Conservation (phyloP, 2,888 invertebrate species). For the Dolomedes plantarius region DNA sequence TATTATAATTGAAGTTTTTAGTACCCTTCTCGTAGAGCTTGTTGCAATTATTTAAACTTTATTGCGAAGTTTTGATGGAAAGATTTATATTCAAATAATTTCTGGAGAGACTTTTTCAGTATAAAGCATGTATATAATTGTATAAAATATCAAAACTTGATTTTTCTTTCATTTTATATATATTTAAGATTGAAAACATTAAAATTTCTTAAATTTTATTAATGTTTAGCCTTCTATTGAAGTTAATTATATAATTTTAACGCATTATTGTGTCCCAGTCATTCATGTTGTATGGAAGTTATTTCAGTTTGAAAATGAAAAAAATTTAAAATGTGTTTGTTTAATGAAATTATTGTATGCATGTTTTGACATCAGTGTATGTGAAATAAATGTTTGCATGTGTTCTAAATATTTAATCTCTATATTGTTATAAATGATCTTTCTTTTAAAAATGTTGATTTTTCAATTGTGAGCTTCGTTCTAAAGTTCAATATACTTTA, state of each 20-base stretch:
- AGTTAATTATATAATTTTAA: background rate
- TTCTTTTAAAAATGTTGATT: too few relatives aligned
- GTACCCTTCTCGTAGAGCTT: constrained; percentile 11
- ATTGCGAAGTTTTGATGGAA: background rate
- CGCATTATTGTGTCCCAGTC: background rate
- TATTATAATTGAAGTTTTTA: background rate
- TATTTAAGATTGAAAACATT: background rate
- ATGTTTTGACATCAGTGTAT: background rate
- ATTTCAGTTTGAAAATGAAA: background rate
- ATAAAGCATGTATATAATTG: constrained; percentile 2
- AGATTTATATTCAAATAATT: background rate
- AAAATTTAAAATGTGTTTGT: background rate
- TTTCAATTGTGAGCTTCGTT: too few relatives aligned
- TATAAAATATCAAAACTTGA: background rate
- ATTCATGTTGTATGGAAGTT: constrained; percentile 7
- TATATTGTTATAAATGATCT: background rate
- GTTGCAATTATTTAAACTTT: constrained; percentile 1
- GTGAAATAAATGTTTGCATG: constrained; percentile 1
- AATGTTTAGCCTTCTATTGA: background rate
- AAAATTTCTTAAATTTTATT: background rate
- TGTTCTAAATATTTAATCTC: background rate
- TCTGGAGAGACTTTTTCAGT: background rate
- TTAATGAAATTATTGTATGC: background rate
- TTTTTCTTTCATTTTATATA: background rate
- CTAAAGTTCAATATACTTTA: too few relatives aligned